A percentile compares a stretch with the other conserved stretches of the same genome.
phyloP scores from a whole-genome alignment of 2,113 vertebrate species.

The Nannobrachium achirus region DNA sequence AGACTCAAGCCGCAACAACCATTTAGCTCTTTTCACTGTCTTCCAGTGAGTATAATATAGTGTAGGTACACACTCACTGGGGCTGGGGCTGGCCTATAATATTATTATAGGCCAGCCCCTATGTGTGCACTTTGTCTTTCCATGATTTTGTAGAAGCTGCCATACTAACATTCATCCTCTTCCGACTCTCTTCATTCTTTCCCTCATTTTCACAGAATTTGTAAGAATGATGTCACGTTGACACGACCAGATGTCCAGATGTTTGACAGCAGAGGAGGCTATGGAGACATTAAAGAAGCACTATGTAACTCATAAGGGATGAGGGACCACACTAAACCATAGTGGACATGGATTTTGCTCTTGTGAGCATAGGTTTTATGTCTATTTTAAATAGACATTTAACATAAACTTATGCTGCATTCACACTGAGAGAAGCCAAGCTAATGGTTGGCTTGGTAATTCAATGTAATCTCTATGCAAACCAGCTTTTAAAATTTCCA shows the following conservation, averaged over 20 bases:
- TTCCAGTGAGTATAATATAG: no score
- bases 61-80: no score
- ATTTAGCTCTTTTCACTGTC: no score
- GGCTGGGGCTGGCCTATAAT: no score
- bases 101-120: background rate
- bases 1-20: no score
- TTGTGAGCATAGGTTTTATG: slow-evolving; percentile 11
- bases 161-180: background rate
- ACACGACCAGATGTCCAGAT: slow-evolving; percentile 28
- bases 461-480: no score
- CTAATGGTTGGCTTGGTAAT: no score
- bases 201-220: slow-evolving; percentile 72
- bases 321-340: slow-evolving; percentile 13
- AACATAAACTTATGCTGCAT: background rate
- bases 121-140: background rate
- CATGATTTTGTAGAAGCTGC: background rate
- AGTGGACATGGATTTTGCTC: slow-evolving; percentile 37
- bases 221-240: slow-evolving; percentile 85
- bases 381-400: slow-evolving; percentile 44
- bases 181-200: slow-evolving; percentile 1
- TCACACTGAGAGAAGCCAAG: no score
- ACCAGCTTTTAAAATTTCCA: no score
- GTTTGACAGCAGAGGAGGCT: slow-evolving; percentile 1
- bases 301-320: slow-evolving; percentile 25
- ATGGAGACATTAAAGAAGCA: background rate